Evolutionary conservation across 1,140 invertebrate species (phyloP).

Genomic region (Neelides sp.): DNA sequence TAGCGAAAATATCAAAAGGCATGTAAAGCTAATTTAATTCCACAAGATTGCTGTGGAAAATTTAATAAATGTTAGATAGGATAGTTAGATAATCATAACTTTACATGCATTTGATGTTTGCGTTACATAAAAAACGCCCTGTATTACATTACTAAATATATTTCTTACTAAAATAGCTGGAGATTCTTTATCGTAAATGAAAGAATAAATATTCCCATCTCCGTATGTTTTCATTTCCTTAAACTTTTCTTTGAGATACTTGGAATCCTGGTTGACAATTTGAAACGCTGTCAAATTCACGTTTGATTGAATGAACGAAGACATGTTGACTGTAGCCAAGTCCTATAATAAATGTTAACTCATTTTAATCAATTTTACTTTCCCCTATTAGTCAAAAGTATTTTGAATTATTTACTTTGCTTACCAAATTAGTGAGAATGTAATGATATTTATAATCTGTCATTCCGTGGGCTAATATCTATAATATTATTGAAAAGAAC

Average conservation of each 20-base stretch:
- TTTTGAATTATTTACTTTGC: constrained; percentile 27
- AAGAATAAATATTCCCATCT: constrained; percentile 12
- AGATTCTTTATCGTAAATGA: constrained; percentile 19
- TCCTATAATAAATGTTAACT: constrained; percentile 12
- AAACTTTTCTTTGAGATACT: constrained; percentile 16
- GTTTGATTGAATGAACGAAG: constrained; percentile 18
- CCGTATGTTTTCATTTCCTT: constrained; percentile 16
- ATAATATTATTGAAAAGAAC: constrained; percentile 27
- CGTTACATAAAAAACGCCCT: neutral
- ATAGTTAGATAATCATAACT: too few relatives aligned
- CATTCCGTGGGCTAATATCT: constrained; percentile 53
- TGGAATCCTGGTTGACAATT: constrained; percentile 33
- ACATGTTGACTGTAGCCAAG: constrained; percentile 16
- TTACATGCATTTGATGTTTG: too few relatives aligned
- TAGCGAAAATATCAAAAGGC: too few relatives aligned
- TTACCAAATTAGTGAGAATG: constrained; percentile 55
- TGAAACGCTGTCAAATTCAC: constrained; percentile 26
- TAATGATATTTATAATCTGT: constrained; percentile 58
- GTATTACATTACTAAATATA: neutral
- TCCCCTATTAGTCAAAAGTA: neutral
- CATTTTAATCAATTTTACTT: neutral
- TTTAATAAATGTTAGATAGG: too few relatives aligned
- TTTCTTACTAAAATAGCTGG: constrained; percentile 17
- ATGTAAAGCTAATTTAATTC: too few relatives aligned
- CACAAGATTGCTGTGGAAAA: too few relatives aligned